These are phyloP conservation scores for Meloidogyne chitwoodi DNA, from an alignment of 1,140 invertebrate species.

Conservation along the genomic window DNA sequence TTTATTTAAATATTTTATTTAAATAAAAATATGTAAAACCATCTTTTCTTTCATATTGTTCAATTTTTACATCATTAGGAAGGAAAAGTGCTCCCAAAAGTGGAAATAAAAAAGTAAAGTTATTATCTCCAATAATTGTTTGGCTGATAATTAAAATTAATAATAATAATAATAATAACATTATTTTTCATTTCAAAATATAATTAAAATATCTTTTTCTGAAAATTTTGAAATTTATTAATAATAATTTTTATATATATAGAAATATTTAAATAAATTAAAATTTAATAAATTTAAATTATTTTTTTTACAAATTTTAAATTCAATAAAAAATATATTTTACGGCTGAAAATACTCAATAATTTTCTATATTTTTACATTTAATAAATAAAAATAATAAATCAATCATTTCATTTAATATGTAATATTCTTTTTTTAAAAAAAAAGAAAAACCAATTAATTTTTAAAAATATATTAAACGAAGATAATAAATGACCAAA, in stretches of 20 bases:
- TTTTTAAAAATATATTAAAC: background rate
- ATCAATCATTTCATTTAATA: background rate
- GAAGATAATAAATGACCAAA: background rate
- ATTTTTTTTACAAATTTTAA: too few relatives aligned
- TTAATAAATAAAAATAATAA: background rate
- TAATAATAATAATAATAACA: conserved; percentile 2
- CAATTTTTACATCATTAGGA: conserved; percentile 28
- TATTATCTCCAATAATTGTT: background rate
- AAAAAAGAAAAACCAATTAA: background rate
- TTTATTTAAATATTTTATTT: background rate
- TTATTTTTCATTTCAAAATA: conserved; percentile 5
- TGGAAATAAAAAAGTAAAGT: conserved; percentile 19
- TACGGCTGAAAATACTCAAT: background rate
- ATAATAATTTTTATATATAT: background rate
- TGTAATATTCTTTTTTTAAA: background rate
- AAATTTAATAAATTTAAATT: background rate
- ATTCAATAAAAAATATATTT: too few relatives aligned
- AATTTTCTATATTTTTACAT: background rate
- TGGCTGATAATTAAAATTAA: background rate
- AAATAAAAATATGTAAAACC: background rate
- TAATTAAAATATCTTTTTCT: background rate
- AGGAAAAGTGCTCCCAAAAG: conserved; percentile 31
- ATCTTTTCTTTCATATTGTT: background rate
- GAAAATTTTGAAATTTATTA: background rate
- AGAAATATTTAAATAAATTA: too few relatives aligned